A percentile compares a stretch with the other conserved stretches of the same genome.
Evolutionary conservation across 2,113 vertebrate species (phyloP).

Genomic region (Solenodon paradoxus): DNA sequence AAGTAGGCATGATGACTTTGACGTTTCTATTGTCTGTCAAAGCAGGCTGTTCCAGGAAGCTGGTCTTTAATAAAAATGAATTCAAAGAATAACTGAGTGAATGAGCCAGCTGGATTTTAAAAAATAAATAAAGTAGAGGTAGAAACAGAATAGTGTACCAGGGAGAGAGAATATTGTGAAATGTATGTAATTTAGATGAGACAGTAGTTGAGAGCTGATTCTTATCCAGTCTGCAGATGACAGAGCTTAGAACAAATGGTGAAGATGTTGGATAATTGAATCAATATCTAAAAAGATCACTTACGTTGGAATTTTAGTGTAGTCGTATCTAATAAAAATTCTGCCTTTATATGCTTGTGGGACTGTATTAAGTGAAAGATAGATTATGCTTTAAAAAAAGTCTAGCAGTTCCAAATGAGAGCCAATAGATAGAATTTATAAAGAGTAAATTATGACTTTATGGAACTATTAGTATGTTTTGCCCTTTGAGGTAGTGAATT

Average conservation of each 20-base stretch:
- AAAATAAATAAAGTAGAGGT: slow-evolving; percentile 5
- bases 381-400: background rate
- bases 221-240: background rate
- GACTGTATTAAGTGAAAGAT: background rate
- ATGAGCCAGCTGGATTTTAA: slow-evolving; percentile 23
- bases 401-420: background rate
- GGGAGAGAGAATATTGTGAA: background rate
- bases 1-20: background rate
- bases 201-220: background rate
- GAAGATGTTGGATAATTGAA: background rate
- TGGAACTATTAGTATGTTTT: background rate
- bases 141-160: background rate
- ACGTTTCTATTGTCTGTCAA: background rate
- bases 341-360: background rate
- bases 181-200: slow-evolving; percentile 9
- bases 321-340: background rate
- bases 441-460: background rate
- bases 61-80: background rate
- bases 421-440: background rate
- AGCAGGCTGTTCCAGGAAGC: background rate
- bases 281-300: slow-evolving; percentile 8
- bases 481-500: background rate
- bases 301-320: background rate
- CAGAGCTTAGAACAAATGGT: background rate
- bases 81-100: background rate